Evolutionary conservation across 2,797 vertebrate genomes (phyloP), one percentile per base, ranked within the genome.

Genomic region (Aphelocoma californica): DNA sequence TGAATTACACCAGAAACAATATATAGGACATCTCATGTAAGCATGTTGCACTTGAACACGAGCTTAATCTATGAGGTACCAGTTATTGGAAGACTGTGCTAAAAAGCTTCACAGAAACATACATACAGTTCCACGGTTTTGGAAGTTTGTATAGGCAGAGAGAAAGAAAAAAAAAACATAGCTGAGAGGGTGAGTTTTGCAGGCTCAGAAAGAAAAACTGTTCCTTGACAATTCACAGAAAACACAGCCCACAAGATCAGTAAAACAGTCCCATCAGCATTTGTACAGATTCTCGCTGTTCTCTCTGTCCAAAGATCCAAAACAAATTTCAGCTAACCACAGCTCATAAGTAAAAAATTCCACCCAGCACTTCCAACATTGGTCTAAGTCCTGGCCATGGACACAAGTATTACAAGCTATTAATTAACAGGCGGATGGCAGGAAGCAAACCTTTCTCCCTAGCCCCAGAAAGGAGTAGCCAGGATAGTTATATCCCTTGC

Each of bases 341-440:
- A 91, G 69, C 26, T 92, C 51, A 1, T 44, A 74, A 86, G 82
- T 45, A 72, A 93, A 80, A 96, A 91, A 81, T 95, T 91, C 95
- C 82, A 91, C 31, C 21, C 8, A 3, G 42, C 67, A 56, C 29
- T 90, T 93, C 80, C 87, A 92, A 0, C 1, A 0, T 4, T 79
- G 54, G n/a, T 25, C 61, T 38, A 67, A 89, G 48, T 25, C 44
- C 83, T 85, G 92, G 85, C 72, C 66, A 56, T 0, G 40, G 73
- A 70, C 72, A 75, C 66, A 28, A 69, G 38, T 21, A 79, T 53
- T 87, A 57, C 29, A 84, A 94, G 31, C 80, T 90, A 73, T 73
- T 73, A 84, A 81, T 88, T 81, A 95, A 78, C 16, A 79, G 72
- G 42, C 61, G 74, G 58, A 79, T 31, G 72, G 74, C 81, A 96